Evolutionary conservation across 2,888 invertebrate genomes (phyloP).

Genomic region (Scaptomyza polygonia): DNA sequence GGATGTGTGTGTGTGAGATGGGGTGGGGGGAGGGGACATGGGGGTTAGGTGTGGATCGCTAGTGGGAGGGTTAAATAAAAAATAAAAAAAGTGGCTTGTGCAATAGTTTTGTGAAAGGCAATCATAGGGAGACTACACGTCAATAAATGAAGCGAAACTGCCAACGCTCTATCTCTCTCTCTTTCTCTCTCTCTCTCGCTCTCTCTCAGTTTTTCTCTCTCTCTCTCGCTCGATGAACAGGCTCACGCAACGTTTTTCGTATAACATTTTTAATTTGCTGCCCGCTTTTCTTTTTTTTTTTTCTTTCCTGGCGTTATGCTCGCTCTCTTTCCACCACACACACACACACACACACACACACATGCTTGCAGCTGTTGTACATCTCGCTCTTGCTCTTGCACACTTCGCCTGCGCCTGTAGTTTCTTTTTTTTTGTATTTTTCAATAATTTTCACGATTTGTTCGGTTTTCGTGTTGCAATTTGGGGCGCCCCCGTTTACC

Average conservation of each 20-base stretch:
- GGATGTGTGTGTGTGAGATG: not conserved
- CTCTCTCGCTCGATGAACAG: conserved; percentile 9
- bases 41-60: conserved; percentile 2
- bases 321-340: not conserved
- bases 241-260: conserved; percentile 57
- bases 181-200: not conserved
- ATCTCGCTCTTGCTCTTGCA: conserved; percentile 20
- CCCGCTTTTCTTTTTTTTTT: no score
- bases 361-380: conserved; percentile 4
- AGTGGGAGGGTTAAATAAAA: no score
- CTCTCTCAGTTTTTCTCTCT: not conserved
- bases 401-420: conserved; percentile 19
- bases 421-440: conserved; percentile 29
- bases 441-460: conserved; percentile 78
- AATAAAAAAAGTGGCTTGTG: not conserved
- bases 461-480: conserved; percentile 75
- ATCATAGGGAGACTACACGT: conserved; percentile 74
- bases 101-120: conserved; percentile 60
- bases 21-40: not conserved
- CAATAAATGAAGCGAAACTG: conserved; percentile 69
- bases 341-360: not conserved
- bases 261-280: conserved; percentile 70
- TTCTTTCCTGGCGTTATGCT: conserved; percentile 21
- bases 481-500: conserved; percentile 47
- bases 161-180: not conserved